Conservation (phyloP, 1,140 invertebrate species). For the Pomacea maculata region DNA sequence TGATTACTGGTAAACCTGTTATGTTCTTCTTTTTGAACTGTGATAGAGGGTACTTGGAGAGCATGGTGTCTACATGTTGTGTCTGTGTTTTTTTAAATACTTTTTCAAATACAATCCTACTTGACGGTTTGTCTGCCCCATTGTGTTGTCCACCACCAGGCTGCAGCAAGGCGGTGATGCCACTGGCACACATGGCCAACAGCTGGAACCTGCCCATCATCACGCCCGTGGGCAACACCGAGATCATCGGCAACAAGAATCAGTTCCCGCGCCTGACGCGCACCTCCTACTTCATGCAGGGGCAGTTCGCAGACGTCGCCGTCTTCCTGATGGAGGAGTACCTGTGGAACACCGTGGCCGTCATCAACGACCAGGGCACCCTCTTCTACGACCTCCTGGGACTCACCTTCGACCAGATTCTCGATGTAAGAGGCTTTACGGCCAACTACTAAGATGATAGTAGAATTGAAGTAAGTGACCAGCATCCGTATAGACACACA, state of each 20-base stretch:
- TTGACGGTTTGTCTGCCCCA: neutral
- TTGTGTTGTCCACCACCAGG: conserved; percentile 19
- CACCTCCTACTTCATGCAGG: conserved; percentile 23
- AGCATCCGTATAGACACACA: neutral
- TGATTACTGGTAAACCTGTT: too few species aligned
- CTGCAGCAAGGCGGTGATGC: conserved; percentile 38
- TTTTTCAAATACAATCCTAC: neutral
- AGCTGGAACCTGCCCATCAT: conserved; percentile 41
- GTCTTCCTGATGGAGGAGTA: conserved; percentile 21
- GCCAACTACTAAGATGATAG: neutral
- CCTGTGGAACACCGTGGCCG: conserved; percentile 29
- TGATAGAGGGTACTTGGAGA: too few species aligned
- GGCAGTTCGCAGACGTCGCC: conserved; percentile 20
- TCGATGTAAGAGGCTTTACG: conserved; percentile 8
- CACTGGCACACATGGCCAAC: conserved; percentile 37
- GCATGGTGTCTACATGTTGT: too few species aligned
- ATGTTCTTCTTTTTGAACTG: too few species aligned
- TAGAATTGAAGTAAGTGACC: neutral
- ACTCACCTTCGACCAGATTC: conserved; percentile 10
- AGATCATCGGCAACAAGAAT: conserved; percentile 33
- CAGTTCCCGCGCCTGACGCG: conserved; percentile 35
- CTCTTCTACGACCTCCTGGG: conserved; percentile 13
- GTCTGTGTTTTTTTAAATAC: too few species aligned
- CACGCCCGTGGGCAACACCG: conserved; percentile 38
- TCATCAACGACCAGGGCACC: conserved; percentile 23